phyloP scores from a whole-genome alignment of 2,797 vertebrate genomes.

The Smutsia gigantea region DNA sequence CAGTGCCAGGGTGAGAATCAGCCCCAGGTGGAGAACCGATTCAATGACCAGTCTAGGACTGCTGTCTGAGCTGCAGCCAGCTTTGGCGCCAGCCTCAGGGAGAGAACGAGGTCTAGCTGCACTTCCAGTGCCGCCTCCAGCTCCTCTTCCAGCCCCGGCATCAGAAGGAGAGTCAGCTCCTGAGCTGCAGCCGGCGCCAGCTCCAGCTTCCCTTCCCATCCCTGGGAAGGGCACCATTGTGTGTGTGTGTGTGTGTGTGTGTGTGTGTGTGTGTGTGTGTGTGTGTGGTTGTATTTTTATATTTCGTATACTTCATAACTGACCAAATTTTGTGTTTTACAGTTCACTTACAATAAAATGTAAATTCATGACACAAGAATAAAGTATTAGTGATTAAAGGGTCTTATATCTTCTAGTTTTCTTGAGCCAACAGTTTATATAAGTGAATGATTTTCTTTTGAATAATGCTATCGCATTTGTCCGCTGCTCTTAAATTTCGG shows the following conservation, averaged over 20 bases:
- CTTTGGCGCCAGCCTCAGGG: neutral
- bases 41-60: neutral
- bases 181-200: neutral
- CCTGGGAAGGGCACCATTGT: neutral
- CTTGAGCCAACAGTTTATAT: neutral
- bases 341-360: neutral
- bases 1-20: neutral
- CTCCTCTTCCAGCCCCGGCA: neutral
- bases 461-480: neutral
- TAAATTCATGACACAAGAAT: neutral
- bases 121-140: neutral
- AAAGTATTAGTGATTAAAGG: neutral
- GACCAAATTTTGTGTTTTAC: neutral
- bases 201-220: neutral
- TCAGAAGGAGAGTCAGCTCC: neutral
- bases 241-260: neutral
- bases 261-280: too few relatives aligned
- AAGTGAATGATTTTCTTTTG: neutral
- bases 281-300: neutral
- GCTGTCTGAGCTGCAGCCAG: neutral
- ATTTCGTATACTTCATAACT: neutral
- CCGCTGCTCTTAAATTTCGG: neutral
- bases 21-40: neutral
- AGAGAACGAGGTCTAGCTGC: neutral
- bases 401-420: neutral